Conservation (phyloP, 2,113 vertebrate genomes). For the Gymnogyps californianus region DNA sequence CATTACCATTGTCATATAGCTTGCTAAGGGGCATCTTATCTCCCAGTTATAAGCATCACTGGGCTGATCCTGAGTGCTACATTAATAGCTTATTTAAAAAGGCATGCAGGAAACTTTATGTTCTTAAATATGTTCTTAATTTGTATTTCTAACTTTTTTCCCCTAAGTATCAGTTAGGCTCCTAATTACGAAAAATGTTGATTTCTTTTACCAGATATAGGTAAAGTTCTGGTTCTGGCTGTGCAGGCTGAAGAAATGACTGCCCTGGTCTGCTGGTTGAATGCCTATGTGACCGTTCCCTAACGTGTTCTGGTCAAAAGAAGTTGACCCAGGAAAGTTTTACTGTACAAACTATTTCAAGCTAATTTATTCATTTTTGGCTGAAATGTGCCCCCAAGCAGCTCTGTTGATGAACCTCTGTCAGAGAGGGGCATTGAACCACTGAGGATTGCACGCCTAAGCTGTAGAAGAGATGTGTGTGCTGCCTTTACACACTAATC, state of each 20-base stretch:
- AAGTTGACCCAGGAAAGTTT: not conserved
- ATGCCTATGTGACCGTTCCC: not conserved
- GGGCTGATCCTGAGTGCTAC: not conserved
- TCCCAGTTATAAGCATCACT: not conserved
- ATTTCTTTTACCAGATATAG: not conserved
- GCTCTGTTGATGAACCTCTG: not conserved
- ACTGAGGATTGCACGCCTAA: not conserved
- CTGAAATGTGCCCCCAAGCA: not conserved
- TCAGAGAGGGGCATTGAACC: accelerated
- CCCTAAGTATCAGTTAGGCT: not conserved
- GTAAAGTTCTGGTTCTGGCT: not conserved
- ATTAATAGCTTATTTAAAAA: not conserved
- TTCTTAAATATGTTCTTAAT: not conserved
- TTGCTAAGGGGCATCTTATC: not conserved
- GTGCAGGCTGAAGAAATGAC: not conserved
- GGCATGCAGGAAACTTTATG: not conserved
- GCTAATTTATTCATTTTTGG: not conserved
- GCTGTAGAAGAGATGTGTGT: not conserved
- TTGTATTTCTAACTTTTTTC: not conserved
- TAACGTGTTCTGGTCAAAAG: not conserved
- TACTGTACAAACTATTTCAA: not conserved
- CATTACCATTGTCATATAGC: not conserved
- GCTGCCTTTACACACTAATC: not conserved
- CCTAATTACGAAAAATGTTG: not conserved
- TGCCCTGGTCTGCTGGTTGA: not conserved